Evolutionary conservation across 2,113 vertebrate species (phyloP), one percentile per base, ranked within the genome.

Genomic region (Pachypanchax playfairii): DNA sequence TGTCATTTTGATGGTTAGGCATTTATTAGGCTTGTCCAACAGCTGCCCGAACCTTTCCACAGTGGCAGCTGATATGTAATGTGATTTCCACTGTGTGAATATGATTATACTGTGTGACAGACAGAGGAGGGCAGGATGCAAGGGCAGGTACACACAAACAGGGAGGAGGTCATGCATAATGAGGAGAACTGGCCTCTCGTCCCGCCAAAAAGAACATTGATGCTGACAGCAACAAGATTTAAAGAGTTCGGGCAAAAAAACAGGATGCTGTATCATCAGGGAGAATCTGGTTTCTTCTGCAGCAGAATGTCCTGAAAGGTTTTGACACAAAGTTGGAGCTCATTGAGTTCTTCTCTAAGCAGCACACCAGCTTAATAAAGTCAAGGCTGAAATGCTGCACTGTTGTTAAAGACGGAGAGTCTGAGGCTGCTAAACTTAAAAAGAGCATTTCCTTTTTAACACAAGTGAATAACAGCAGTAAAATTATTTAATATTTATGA

Each of bases 41-140:
- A 42, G 14, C 74, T 51, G 62, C 47, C 77, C 61, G 74, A 80
- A 68, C 73, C 60, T 65, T 44, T 81, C 74, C 61, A 33, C 71
- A 28, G 54, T 73, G 66, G 43, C 83, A 57, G 70, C 65, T 70
- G 60, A 77, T 68, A 74, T 61, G 60, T 70, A 69, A 73, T 70
- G 61, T 80, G 74, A 83, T 79, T 69, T 80, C 76, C 70, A 28
- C 66, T 64, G 65, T 43, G 54, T 54, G 78, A 79, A 81, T 75
- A 46, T 60, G 73, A 84, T 84, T 77, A 75, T 9, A 8, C 36
- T 1, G 59, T 35, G 43, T 76, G 79, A 80, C 74, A 66, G 79
- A 78, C 75, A 80, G 69, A 35, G 53, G 77, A 77, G 64, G 79
- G 53, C 72, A 73, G 59, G 46, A 70, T 42, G 54, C 70, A 75